Percentiles rank a stretch among this genome's conserved stretches.
phyloP scores from a whole-genome alignment of 2,113 vertebrate species.

The Orthonyx spaldingii region DNA sequence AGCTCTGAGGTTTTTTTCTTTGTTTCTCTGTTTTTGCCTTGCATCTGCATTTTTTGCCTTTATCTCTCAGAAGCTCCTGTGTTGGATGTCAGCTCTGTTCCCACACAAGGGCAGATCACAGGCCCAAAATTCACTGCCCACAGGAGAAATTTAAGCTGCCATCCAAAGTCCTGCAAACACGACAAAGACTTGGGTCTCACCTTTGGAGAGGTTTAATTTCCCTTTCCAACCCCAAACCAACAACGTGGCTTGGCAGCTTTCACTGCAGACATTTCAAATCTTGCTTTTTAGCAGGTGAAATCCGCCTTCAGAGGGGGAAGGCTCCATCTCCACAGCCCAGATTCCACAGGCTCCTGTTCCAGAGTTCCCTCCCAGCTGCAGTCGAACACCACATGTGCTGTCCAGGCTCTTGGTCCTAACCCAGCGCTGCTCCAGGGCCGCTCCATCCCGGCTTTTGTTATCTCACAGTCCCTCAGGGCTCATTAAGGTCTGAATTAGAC shows the following conservation, averaged over 20 bases:
- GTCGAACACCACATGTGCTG: background rate
- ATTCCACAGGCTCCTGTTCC: background rate
- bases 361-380: background rate
- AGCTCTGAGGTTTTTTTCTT: fast-evolving
- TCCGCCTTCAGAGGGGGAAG: background rate
- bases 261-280: background rate
- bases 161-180: background rate
- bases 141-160: background rate
- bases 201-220: background rate
- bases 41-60: background rate
- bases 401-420: background rate
- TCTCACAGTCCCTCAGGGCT: background rate
- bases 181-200: background rate
- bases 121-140: background rate
- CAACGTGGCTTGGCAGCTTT: background rate
- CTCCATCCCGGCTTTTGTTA: background rate
- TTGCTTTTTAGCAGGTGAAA: background rate
- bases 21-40: background rate
- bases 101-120: background rate
- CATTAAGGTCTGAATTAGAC: slow-evolving; percentile 29
- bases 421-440: background rate
- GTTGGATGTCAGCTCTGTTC: background rate
- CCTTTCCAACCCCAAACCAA: background rate
- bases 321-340: background rate
- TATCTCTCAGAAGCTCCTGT: background rate